Base-by-base conservation (phyloP, 2,797 vertebrate species). In the Coreius guichenoti region DNA sequence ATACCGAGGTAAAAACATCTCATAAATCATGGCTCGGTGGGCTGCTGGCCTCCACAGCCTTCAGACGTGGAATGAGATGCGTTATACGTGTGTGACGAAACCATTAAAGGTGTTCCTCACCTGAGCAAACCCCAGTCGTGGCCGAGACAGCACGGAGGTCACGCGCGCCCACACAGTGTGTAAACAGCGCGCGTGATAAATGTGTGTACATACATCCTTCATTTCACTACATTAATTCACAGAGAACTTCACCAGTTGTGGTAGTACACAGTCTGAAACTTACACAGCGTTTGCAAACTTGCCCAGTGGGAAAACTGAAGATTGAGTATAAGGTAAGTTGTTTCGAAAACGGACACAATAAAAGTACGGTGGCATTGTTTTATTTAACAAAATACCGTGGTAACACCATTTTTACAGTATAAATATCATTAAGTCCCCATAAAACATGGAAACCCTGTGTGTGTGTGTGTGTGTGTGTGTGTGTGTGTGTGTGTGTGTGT, bases 81-180 rank as follows among this genome's bases (percentile, higher is more conserved):
- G 72, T 16, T 89, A 88, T 88, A 95, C 93, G 95, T 95, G 95
- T 93, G 93, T 94, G 94, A 94, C 89, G 93, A 94, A 96, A 95
- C 91, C 94, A 94, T 94, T 95, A 92, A 91, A 94, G 94, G 94
- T 94, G 96, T 94, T 95, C 94, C 95, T 96, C 93, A 95, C 95
- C 94, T 93, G 95, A 88, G 88, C 83, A 87, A 81, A 83, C 80
- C 88, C 86, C 69, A 47, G 78, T 83, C 47, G 45, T 43, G 56
- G 51, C 36, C 68, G 6, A 91, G 90, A 94, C 94, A 69, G 94
- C 91, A 91, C 92, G 94, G 95, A 95, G 94, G 95, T 70, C 69
- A 82, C 65, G 90, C 95, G 91, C 91, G 91, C 93, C 93, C 92
- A 94, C 91, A 87, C 89, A 39, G 83, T 89, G 88, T 91, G 92